These are phyloP conservation scores for Odocoileus hemionus DNA, from an alignment of 2,113 vertebrate species.

Conservation along the genomic window DNA sequence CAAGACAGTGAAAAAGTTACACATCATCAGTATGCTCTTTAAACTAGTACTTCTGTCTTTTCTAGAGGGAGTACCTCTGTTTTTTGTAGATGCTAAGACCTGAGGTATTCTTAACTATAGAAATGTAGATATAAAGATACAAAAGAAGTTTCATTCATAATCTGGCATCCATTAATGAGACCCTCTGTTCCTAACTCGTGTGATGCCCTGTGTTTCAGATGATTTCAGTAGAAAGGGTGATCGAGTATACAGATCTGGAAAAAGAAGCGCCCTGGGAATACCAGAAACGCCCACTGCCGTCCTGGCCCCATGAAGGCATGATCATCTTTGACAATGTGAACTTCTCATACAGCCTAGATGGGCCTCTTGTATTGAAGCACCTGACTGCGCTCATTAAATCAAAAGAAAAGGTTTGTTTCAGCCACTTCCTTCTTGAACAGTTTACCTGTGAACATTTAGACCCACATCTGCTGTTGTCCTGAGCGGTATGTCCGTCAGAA, in stretches of 20 bases:
- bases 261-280: constrained; percentile 94
- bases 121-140: neutral
- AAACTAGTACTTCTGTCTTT: neutral
- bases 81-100: neutral
- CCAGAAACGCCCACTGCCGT: constrained; percentile 81
- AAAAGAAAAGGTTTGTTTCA: constrained; percentile 88
- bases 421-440: neutral
- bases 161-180: too few relatives aligned
- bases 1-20: rapidly evolving
- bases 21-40: neutral
- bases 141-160: neutral
- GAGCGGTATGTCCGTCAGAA: rapidly evolving
- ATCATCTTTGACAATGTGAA: constrained; percentile 92
- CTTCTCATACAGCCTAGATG: constrained; percentile 89
- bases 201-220: constrained; percentile 81
- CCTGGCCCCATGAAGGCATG: constrained; percentile 89
- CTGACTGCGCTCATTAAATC: constrained; percentile 88
- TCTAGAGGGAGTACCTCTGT: too few relatives aligned
- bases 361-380: constrained; percentile 90
- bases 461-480: rapidly evolving
- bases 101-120: neutral
- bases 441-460: rapidly evolving
- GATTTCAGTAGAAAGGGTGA: constrained; percentile 95
- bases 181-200: rapidly evolving
- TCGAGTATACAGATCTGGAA: constrained; percentile 94